Base-by-base conservation (phyloP, 2,888 invertebrate genomes). In the Meandrusa payeni region DNA sequence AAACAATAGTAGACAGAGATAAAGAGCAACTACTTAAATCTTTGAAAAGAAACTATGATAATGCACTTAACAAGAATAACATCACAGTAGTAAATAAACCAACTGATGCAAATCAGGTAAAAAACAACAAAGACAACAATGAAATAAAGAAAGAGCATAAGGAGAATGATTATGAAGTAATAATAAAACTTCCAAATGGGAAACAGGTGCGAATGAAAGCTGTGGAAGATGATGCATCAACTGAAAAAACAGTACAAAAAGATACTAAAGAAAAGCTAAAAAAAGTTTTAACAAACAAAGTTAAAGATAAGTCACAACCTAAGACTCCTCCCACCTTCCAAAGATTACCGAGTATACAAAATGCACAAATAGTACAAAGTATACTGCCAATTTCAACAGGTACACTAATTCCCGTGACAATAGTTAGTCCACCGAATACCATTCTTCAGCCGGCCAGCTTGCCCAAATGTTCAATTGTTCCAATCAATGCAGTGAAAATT, bases 141-240 rank as follows among this genome's bases (percentile, higher is more conserved):
- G 57, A 66, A 0, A 43, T 32, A 0, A 43, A 57, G 48, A 47
- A 58, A 44, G 27, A 28, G 23, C 51, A 1, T 48, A 52, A 50
- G 2, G 64, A 61, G 1, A 69, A 76, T 1, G 73, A 78, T 46
- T 79, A 75, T 15, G 85, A 86, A 60, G 82, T 86, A 0, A 72
- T 80, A 1, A 74, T 86, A 0, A 85, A 76, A 56, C 46, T 85
- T 1, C 86, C 86, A 0, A 76, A 63, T 1, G 85, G 82, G 0
- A 82, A 75, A 26, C 66, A 74, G 38, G 73, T 87, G 0, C 69
- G 67, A 46, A 76, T 85, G 72, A 71, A 73, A 41, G 61, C 76
- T 0, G 70, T 74, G 0, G 78, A 78, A 0, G 78, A 76, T 0
- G 34, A 40, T 7, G 4, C 5, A 24, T 1, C 26, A 28, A 36